These are phyloP conservation scores for Amorpha juglandis DNA, from an alignment of 2,888 invertebrate genomes.

Conservation along the genomic window DNA sequence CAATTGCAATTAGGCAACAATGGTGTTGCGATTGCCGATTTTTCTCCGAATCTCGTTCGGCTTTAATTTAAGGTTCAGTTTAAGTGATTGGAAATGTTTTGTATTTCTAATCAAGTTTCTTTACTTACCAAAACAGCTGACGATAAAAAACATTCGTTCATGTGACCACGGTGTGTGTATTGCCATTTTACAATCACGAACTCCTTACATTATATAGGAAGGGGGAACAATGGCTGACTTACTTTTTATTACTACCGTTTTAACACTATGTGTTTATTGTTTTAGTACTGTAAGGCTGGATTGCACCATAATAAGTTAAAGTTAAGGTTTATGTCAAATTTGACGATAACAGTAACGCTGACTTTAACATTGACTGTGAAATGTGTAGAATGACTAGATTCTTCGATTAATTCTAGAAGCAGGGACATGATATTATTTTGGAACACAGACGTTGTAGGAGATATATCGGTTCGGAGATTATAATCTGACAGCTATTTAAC, in stretches of 20 bases:
- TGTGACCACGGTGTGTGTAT: background rate
- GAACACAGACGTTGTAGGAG: too few relatives aligned
- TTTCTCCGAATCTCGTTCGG: background rate
- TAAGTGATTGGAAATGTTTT: background rate
- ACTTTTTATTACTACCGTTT: constrained; percentile 9
- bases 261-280: constrained; percentile 3
- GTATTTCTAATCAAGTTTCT: too few relatives aligned
- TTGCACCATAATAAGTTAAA: too few relatives aligned
- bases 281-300: background rate
- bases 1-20: constrained; percentile 3
- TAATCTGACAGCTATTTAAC: too few relatives aligned
- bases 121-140: background rate
- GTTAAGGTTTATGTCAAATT: too few relatives aligned
- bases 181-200: background rate
- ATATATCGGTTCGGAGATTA: too few relatives aligned
- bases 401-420: too few relatives aligned
- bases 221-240: constrained; percentile 8
- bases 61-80: background rate
- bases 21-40: background rate
- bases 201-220: background rate
- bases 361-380: too few relatives aligned
- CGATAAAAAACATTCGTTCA: background rate
- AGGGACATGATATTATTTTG: too few relatives aligned
- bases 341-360: too few relatives aligned
- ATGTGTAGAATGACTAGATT: too few relatives aligned